Evolutionary conservation across 2,797 vertebrate species (phyloP).

Genomic region (Enteromius radiatus): DNA sequence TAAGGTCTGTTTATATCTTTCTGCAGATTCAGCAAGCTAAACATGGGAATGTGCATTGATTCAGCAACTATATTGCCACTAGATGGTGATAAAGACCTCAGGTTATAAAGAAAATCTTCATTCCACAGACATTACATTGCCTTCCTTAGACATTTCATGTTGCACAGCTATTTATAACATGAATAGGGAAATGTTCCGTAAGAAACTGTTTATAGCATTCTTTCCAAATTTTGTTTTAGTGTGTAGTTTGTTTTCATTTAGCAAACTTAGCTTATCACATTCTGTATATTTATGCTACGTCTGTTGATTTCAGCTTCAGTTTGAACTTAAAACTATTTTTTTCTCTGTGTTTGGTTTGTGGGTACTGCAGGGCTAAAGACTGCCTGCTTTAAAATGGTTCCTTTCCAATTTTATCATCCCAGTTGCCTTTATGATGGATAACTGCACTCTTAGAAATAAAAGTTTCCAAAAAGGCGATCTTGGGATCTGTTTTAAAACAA

Average conservation of each 20-base stretch:
- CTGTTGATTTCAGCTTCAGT: conserved; percentile 15
- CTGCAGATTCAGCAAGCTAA: neutral
- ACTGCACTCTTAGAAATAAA: neutral
- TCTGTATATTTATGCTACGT: conserved; percentile 1
- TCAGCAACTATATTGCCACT: neutral
- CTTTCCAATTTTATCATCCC: neutral
- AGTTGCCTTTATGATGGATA: neutral
- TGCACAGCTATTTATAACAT: neutral
- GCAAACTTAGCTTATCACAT: neutral
- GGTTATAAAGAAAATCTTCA: neutral
- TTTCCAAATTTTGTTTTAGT: neutral
- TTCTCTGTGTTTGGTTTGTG: neutral
- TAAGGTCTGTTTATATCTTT: neutral
- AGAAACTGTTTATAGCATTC: neutral
- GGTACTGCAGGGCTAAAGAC: neutral
- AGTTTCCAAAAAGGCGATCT: neutral
- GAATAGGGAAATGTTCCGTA: too few relatives aligned
- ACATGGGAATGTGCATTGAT: neutral
- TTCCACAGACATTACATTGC: neutral
- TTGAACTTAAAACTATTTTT: neutral
- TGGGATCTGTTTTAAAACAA: too few relatives aligned
- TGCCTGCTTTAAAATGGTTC: neutral
- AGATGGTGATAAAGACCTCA: conserved; percentile 17
- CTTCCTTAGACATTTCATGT: neutral
- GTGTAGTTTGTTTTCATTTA: neutral